Conservation (phyloP, 2,888 invertebrate genomes). For the Melanophora roralis region DNA sequence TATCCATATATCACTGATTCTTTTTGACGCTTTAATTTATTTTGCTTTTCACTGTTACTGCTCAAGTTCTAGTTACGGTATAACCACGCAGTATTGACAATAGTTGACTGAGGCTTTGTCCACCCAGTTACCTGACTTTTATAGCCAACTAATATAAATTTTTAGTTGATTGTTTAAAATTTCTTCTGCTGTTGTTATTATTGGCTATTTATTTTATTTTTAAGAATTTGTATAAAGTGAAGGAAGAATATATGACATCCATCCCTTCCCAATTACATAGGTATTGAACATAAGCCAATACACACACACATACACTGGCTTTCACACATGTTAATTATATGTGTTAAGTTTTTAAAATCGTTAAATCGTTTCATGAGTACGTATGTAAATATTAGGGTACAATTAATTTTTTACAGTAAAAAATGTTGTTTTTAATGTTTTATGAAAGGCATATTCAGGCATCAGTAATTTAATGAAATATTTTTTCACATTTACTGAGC, state of each 20-base stretch:
- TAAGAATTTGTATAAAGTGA: conserved; percentile 48
- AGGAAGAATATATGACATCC: conserved; percentile 55
- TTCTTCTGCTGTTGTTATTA: conserved; percentile 1
- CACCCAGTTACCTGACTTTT: conserved; percentile 59
- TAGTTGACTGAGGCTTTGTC: conserved; percentile 58
- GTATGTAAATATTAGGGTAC: background rate
- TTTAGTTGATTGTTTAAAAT: conserved; percentile 47
- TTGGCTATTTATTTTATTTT: conserved; percentile 7
- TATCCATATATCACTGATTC: background rate
- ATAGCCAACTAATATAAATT: conserved; percentile 57
- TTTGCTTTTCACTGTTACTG: conserved; percentile 12
- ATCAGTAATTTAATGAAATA: too few species aligned
- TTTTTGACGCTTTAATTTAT: conserved; percentile 15
- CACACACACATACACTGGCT: background rate
- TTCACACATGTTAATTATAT: background rate
- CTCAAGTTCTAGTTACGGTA: conserved; percentile 43
- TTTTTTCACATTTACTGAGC: too few species aligned
- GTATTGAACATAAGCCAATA: conserved; percentile 46
- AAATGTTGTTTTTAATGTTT: too few species aligned
- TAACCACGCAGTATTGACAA: conserved; percentile 52
- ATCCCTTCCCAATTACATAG: conserved; percentile 50
- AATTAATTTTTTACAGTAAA: too few species aligned
- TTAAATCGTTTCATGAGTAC: background rate
- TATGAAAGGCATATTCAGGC: too few species aligned
- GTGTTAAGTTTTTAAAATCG: background rate